Percentiles rank a stretch among this genome's conserved stretches.
Evolutionary conservation across 2,797 vertebrate genomes (phyloP).

Genomic region (Gephyroberyx darwinii): DNA sequence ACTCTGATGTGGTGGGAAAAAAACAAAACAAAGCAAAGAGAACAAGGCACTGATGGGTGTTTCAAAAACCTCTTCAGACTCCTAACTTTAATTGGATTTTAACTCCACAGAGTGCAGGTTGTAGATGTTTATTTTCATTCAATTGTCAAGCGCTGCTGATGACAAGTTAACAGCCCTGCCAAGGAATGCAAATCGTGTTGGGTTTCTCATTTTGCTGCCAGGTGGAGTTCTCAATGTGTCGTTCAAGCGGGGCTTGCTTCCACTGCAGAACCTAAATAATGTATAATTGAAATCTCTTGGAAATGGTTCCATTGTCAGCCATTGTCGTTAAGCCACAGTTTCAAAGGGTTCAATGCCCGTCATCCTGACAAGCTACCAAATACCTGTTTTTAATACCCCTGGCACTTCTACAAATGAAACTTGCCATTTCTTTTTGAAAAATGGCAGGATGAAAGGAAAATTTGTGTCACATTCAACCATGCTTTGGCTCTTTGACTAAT

Average conservation of each 20-base stretch:
- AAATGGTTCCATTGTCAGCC: slow-evolving; percentile 69
- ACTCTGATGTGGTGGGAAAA: slow-evolving; percentile 36
- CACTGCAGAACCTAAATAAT: slow-evolving; percentile 65
- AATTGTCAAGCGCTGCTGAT: slow-evolving; percentile 67
- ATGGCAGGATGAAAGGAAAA: slow-evolving; percentile 26
- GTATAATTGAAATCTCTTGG: slow-evolving; percentile 69
- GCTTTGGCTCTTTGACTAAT: slow-evolving; percentile 16
- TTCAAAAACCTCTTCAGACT: slow-evolving; percentile 59
- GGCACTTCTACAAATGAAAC: slow-evolving; percentile 45
- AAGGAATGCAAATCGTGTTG: slow-evolving; percentile 69
- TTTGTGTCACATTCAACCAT: neutral
- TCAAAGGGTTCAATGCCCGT: slow-evolving; percentile 53
- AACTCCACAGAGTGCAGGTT: slow-evolving; percentile 63
- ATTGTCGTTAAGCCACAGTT: slow-evolving; percentile 63
- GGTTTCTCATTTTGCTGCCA: slow-evolving; percentile 74
- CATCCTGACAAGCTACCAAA: slow-evolving; percentile 69
- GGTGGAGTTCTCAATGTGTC: slow-evolving; percentile 72
- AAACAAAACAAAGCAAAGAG: slow-evolving; percentile 23
- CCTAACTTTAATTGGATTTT: slow-evolving; percentile 69
- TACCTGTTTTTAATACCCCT: slow-evolving; percentile 58
- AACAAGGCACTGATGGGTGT: slow-evolving; percentile 59
- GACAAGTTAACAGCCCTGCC: slow-evolving; percentile 76
- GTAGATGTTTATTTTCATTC: slow-evolving; percentile 73
- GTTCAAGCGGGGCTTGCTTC: slow-evolving; percentile 60
- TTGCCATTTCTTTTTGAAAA: slow-evolving; percentile 35